These are phyloP conservation scores for Psilopogon haemacephalus DNA, from an alignment of 2,113 vertebrate genomes.

Conservation along the genomic window DNA sequence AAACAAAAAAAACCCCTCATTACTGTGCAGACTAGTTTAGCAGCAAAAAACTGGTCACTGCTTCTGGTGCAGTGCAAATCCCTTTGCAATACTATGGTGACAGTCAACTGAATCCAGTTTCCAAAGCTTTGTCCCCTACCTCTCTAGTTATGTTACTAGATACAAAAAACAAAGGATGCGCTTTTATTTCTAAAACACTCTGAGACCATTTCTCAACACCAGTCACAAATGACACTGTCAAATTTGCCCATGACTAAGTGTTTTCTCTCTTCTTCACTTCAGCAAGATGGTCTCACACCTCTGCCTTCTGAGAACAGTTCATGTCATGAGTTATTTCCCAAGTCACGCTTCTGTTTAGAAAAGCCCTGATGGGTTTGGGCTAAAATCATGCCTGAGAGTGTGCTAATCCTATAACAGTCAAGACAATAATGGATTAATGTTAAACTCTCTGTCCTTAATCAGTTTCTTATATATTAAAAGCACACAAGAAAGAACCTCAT, in stretches of 20 bases:
- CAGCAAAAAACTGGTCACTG: background rate
- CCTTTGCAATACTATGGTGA: accelerated
- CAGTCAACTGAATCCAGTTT: background rate
- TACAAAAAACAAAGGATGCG: background rate
- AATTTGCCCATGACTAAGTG: background rate
- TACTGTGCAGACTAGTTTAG: background rate
- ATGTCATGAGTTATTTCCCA: background rate
- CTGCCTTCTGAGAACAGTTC: background rate
- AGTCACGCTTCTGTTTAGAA: background rate
- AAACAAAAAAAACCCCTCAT: accelerated
- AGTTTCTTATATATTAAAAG: background rate
- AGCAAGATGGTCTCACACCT: background rate
- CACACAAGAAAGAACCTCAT: background rate
- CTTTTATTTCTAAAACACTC: background rate
- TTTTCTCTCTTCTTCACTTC: background rate
- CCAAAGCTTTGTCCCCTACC: background rate
- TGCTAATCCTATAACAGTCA: background rate
- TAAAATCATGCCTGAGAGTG: background rate
- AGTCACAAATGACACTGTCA: background rate
- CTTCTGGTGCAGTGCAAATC: background rate
- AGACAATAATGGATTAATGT: background rate
- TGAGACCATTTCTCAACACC: background rate
- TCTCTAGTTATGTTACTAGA: background rate
- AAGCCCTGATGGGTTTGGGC: background rate
- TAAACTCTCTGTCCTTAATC: background rate